Evolutionary conservation across 2,113 vertebrate species (phyloP).

Genomic region (Tragelaphus imberbis): DNA sequence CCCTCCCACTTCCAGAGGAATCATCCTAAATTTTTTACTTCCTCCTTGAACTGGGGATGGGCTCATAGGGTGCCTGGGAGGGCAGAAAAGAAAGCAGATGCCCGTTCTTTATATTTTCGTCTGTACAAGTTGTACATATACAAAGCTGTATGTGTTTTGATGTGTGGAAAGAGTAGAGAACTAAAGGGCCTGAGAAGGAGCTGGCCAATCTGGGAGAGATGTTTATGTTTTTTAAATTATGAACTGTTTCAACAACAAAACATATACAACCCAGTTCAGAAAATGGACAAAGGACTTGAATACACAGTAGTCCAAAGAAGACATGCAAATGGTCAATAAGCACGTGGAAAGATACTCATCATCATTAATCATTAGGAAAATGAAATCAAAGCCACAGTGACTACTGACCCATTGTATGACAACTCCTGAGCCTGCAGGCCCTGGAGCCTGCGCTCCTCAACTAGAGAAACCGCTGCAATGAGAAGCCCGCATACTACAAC

Average conservation of each 20-base stretch:
- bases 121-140: not conserved
- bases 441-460: not conserved
- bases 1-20: not conserved
- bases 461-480: not conserved
- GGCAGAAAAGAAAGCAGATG: not conserved
- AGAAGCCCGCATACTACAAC: accelerated
- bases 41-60: not conserved
- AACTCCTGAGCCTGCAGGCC: not conserved
- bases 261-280: not conserved
- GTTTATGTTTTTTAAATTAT: not conserved
- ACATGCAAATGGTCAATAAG: not conserved
- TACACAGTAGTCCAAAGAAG: not conserved
- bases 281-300: not conserved
- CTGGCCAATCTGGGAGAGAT: not conserved
- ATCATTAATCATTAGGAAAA: not conserved
- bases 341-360: not conserved
- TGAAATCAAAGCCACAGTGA: not conserved
- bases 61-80: not conserved
- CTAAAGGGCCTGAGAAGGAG: not conserved
- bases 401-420: accelerated
- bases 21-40: not conserved
- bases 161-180: not conserved
- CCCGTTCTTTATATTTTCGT: not conserved
- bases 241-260: not conserved
- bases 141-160: not conserved